Base-by-base conservation (phyloP, 2,797 vertebrate genomes). In the Phataginus tricuspis region DNA sequence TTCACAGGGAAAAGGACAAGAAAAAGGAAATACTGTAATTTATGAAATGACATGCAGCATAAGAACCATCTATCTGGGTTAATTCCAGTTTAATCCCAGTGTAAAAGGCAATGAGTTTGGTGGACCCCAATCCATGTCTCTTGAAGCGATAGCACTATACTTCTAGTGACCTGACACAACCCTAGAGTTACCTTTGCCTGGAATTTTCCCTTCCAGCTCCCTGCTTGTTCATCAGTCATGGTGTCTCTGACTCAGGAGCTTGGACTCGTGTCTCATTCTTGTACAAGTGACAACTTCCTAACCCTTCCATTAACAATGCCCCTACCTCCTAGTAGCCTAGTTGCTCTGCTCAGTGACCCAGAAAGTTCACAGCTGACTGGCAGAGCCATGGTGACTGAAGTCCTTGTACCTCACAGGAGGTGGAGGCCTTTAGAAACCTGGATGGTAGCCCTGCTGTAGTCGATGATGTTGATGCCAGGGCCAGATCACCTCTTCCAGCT, bases 21-120 rank as follows among this genome's bases (percentile, higher is more conserved):
- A 90, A 68, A 95, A 68, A 78, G 21, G 63, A 89, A 96, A 71
- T 91, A 74, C 9, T 83, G 9, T 82, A 77, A 90, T 90, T 97
- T 78, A 78, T 49, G 92, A 92, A 96, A 96, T 78, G 87, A 82
- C 49, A 86, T 82, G 86, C n/a, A 94, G 31, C 29, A 86, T 87
- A 87, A 84, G 92, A 93, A 90, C 34, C 92, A 85, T 82, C 64
- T 31, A n/a, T 66, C 53, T 85, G n/a, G 66, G 75, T 90, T 79
- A 83, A 61, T 88, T 95, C 51, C 34, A 88, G 12, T 88, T 85
- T 95, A 85, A 78, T 85, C 29, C n/a, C 37, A 83, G 21, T 92
- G 42, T 94, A 85, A 75, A 91, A 75, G 7, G 11, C 59, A 42
- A 64, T 45, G n/a, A 90, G 37, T 21, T 39, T 59, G 45, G 42